Percentiles rank a stretch among this genome's conserved stretches.
These are phyloP conservation scores for Catagonus wagneri DNA, from an alignment of 2,113 vertebrate species.

Conservation along the genomic window DNA sequence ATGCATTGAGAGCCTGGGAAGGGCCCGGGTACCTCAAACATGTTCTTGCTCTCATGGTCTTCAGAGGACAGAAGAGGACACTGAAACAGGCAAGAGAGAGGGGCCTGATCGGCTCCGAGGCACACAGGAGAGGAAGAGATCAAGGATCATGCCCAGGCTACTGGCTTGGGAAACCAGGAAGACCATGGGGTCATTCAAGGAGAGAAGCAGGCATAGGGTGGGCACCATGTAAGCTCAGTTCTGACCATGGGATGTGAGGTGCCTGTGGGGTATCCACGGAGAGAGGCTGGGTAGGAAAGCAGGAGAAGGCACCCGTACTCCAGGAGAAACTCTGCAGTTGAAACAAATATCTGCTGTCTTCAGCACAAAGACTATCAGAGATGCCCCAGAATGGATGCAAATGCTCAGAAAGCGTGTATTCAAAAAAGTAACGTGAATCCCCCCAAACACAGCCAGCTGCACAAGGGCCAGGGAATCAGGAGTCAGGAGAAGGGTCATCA, in stretches of 20 bases:
- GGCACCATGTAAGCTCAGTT: not conserved
- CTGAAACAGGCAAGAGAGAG: not conserved
- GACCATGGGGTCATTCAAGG: not conserved
- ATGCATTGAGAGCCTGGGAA: not conserved
- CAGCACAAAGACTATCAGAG: not conserved
- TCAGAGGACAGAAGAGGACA: not conserved
- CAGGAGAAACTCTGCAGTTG: not conserved
- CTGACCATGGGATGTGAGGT: not conserved
- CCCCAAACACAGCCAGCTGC: not conserved
- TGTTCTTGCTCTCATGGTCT: not conserved
- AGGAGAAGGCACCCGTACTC: fast-evolving
- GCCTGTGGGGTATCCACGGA: fast-evolving
- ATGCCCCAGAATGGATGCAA: not conserved
- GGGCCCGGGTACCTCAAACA: not conserved
- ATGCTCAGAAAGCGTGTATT: not conserved
- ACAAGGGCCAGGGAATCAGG: not conserved
- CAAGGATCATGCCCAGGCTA: not conserved
- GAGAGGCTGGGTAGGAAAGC: fast-evolving
- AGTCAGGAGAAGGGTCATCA: fast-evolving
- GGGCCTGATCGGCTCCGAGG: not conserved
- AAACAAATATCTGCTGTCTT: not conserved
- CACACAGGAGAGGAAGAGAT: not conserved
- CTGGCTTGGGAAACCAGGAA: not conserved
- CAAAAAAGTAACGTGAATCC: not conserved
- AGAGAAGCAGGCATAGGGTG: not conserved